A percentile compares a stretch with the other conserved stretches of the same genome.
phyloP scores from a whole-genome alignment of 53 echinoderm and acorn worm species.

The Henricia sp. region DNA sequence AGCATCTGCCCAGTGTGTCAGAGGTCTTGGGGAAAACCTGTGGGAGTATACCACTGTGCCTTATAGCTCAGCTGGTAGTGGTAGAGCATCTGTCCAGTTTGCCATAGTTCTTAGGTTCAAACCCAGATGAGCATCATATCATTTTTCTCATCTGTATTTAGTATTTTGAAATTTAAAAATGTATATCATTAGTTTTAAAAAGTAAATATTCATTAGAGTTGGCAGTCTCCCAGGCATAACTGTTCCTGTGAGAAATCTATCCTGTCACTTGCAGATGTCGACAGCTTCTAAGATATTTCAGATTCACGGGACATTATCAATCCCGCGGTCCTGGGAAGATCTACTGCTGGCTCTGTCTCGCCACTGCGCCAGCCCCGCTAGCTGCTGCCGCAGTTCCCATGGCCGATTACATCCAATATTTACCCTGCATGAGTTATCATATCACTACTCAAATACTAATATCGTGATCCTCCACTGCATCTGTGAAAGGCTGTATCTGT shows the following conservation, averaged over 20 bases:
- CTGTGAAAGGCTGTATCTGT: constrained; percentile 16
- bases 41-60: too few species aligned
- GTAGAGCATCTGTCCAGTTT: too few species aligned
- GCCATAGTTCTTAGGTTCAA: too few species aligned
- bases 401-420: background rate
- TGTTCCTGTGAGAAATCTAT: background rate
- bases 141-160: too few species aligned
- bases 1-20: too few species aligned
- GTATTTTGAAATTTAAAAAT: too few species aligned
- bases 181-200: too few species aligned
- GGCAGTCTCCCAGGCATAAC: background rate
- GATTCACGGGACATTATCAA: constrained; percentile 14
- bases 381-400: constrained; percentile 43
- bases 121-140: too few species aligned
- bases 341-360: constrained; percentile 9
- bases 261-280: constrained; percentile 10
- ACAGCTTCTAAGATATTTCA: background rate
- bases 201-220: background rate
- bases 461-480: constrained; percentile 22
- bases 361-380: background rate
- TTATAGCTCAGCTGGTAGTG: too few species aligned
- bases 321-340: constrained; percentile 25
- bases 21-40: too few species aligned
- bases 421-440: constrained; percentile 44
- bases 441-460: constrained; percentile 50